A percentile compares a stretch with the other conserved stretches of the same genome.
phyloP scores from a whole-genome alignment of 2,888 invertebrate genomes.

The Reticulitermes lucifugus region DNA sequence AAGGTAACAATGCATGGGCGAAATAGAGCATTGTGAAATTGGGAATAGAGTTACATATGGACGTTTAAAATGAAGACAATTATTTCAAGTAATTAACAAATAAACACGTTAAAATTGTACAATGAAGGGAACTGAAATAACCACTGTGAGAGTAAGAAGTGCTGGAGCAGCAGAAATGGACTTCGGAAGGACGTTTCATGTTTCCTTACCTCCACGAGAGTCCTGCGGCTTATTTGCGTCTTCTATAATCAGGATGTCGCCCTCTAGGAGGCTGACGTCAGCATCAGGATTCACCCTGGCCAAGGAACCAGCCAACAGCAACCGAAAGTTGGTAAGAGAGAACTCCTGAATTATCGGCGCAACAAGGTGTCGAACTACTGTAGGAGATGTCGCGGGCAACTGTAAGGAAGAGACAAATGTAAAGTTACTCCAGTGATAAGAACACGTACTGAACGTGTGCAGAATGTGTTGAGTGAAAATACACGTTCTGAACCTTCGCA shows the following conservation, averaged over 20 bases:
- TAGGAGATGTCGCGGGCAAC: conserved; percentile 62
- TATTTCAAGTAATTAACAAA: too few relatives aligned
- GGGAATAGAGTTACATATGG: too few relatives aligned
- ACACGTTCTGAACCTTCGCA: too few relatives aligned
- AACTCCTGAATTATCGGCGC: conserved; percentile 66
- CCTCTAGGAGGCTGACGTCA: conserved; percentile 69
- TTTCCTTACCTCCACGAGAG: conserved; percentile 64
- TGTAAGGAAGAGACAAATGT: conserved; percentile 26
- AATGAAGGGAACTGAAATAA: too few relatives aligned
- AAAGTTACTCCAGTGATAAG: too few relatives aligned
- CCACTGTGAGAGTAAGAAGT: too few relatives aligned
- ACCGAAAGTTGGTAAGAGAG: conserved; percentile 64
- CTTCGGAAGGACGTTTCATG: not conserved
- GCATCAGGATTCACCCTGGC: conserved; percentile 73
- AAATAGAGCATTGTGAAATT: too few relatives aligned
- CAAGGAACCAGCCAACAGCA: conserved; percentile 73
- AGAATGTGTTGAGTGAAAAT: too few relatives aligned
- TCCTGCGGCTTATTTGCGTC: conserved; percentile 69
- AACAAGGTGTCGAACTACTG: conserved; percentile 66
- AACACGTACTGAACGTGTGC: too few relatives aligned
- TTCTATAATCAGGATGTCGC: conserved; percentile 74
- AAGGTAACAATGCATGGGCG: too few relatives aligned
- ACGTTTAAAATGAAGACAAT: too few relatives aligned
- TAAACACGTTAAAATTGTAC: too few relatives aligned
- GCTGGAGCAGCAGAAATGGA: not conserved